Percentiles rank a stretch among this genome's conserved stretches.
phyloP scores from a whole-genome alignment of 64 coral and sea anemone species.

The Stylophora pistillata region DNA sequence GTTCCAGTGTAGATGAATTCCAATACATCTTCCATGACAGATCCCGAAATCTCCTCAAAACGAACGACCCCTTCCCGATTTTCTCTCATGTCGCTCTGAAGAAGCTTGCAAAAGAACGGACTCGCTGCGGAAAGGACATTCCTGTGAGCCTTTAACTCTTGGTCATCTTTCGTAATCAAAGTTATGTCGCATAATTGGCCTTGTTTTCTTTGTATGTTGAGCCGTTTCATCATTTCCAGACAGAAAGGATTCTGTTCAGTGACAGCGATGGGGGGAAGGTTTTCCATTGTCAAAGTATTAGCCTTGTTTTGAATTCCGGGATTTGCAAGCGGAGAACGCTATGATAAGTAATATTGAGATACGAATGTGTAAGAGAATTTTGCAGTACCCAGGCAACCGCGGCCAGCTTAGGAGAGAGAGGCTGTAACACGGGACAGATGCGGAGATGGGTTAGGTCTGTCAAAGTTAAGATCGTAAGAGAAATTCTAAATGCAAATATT shows the following conservation, averaged over 20 bases:
- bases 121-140: neutral
- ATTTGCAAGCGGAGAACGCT: no score
- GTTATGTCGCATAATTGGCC: neutral
- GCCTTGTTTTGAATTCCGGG: neutral
- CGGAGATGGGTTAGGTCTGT: no score
- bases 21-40: constrained; percentile 1
- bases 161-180: neutral
- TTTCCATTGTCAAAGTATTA: neutral
- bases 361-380: no score
- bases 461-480: no score
- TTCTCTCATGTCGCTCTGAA: neutral
- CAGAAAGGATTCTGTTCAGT: neutral
- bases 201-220: neutral
- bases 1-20: constrained; percentile 1
- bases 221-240: neutral
- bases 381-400: no score
- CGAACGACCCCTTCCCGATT: neutral
- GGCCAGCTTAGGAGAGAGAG: no score
- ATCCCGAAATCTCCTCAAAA: neutral
- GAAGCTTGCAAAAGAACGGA: neutral
- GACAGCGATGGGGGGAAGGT: neutral
- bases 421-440: no score
- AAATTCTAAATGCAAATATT: no score
- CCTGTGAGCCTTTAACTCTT: neutral
- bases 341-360: no score